Percentiles rank a stretch among this genome's conserved stretches.
Conservation (phyloP, 2,797 vertebrate species). For the Periophthalmus magnuspinnatus region DNA sequence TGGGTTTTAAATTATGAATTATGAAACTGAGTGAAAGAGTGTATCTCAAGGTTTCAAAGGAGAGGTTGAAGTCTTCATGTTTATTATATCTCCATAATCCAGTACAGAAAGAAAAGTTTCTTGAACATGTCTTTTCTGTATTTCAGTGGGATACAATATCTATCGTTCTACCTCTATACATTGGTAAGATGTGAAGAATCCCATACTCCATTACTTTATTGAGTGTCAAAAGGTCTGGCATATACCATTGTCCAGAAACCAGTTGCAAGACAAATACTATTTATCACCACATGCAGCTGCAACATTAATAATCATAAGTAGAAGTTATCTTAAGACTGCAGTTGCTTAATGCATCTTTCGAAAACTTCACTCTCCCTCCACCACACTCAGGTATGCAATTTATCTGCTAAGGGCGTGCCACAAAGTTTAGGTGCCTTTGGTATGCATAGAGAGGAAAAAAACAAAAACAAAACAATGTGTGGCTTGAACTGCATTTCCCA, state of each 20-base stretch:
- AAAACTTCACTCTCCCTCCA: conserved; percentile 37
- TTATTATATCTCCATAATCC: no score
- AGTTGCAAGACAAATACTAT: neutral
- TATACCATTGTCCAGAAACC: neutral
- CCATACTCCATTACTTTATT: no score
- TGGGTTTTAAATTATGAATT: no score
- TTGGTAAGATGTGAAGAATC: no score
- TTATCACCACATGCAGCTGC: neutral
- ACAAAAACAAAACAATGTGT: conserved; percentile 32
- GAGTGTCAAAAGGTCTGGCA: neutral
- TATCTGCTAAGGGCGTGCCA: conserved; percentile 29
- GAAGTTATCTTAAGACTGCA: conserved; percentile 55
- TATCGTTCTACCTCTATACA: no score
- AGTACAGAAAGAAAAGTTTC: no score
- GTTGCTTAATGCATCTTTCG: conserved; percentile 38
- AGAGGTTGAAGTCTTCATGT: no score
- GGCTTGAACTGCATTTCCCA: conserved; percentile 42
- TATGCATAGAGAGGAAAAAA: conserved; percentile 31
- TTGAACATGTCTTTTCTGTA: no score
- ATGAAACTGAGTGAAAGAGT: no score
- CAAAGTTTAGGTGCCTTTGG: conserved; percentile 32
- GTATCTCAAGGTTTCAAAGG: no score
- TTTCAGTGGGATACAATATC: no score
- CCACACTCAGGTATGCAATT: conserved; percentile 34
- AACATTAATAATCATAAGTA: conserved; percentile 33